A percentile compares a stretch with the other conserved stretches of the same genome.
phyloP scores from a whole-genome alignment of 1,140 invertebrate species.

The Meloidogyne exigua region DNA sequence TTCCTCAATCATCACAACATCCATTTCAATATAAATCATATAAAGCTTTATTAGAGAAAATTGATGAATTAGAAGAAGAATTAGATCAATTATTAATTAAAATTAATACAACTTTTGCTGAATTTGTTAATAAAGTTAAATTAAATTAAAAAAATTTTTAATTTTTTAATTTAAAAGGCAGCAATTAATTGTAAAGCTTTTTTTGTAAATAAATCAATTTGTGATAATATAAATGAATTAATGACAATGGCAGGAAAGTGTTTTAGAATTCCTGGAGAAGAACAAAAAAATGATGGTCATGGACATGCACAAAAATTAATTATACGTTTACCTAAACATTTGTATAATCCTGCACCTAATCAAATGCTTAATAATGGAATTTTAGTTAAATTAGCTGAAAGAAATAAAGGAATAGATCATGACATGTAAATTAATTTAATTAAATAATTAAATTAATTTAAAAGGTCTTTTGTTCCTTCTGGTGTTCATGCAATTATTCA shows the following conservation, averaged over 20 bases:
- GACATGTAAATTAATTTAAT: slow-evolving; percentile 38
- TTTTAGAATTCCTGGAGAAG: slow-evolving; percentile 41
- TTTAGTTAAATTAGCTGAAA: slow-evolving; percentile 51
- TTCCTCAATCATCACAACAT: slow-evolving; percentile 40
- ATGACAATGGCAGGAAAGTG: slow-evolving; percentile 57
- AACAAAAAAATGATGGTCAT: slow-evolving; percentile 45
- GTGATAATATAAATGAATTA: slow-evolving; percentile 48
- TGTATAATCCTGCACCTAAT: slow-evolving; percentile 52
- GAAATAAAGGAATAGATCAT: slow-evolving; percentile 51
- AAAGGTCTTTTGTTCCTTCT: slow-evolving; percentile 24
- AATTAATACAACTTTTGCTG: slow-evolving; percentile 18
- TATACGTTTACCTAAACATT: slow-evolving; percentile 44
- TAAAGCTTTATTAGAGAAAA: slow-evolving; percentile 5
- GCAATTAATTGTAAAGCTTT: slow-evolving; percentile 43
- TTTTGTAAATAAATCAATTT: slow-evolving; percentile 41
- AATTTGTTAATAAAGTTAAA: background rate
- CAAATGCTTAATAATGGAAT: slow-evolving; percentile 59
- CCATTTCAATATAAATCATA: slow-evolving; percentile 37
- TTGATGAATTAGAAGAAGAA: slow-evolving; percentile 41
- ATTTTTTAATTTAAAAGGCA: slow-evolving; percentile 28
- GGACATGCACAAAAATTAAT: slow-evolving; percentile 47
- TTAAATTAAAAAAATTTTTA: slow-evolving; percentile 12
- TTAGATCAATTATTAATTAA: slow-evolving; percentile 23
- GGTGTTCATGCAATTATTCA: slow-evolving; percentile 58
- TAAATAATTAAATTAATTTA: background rate